Conservation (phyloP, 2,888 invertebrate species). For the Matsumyia berberina region DNA sequence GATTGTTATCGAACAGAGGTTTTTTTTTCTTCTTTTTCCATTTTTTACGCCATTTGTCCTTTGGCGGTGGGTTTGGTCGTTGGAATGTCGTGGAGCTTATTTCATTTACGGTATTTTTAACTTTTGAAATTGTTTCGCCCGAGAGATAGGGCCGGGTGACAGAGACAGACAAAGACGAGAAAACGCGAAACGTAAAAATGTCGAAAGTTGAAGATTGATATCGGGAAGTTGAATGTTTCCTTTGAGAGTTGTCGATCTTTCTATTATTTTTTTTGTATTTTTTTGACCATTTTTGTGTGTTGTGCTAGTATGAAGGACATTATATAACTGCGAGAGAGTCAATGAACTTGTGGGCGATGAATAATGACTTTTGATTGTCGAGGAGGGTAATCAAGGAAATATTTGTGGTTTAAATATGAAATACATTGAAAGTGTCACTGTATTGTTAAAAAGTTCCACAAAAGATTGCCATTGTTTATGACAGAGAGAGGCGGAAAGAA, state of each 20-base stretch:
- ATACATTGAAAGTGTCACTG: slow-evolving; percentile 51
- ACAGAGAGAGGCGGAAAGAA: no score
- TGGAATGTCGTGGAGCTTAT: slow-evolving; percentile 20
- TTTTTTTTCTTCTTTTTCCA: neutral
- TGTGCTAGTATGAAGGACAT: neutral
- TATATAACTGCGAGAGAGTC: slow-evolving; percentile 36
- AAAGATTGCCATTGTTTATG: slow-evolving; percentile 22
- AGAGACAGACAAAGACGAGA: neutral
- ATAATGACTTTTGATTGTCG: slow-evolving; percentile 30
- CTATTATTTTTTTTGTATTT: neutral
- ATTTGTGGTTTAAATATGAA: slow-evolving; percentile 50
- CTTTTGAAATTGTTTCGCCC: slow-evolving; percentile 57
- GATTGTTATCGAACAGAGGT: slow-evolving; percentile 55
- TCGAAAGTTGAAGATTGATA: slow-evolving; percentile 70
- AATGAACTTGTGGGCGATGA: slow-evolving; percentile 52
- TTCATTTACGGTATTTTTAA: slow-evolving; percentile 59
- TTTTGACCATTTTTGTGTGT: neutral
- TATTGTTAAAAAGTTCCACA: slow-evolving; percentile 37
- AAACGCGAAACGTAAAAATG: slow-evolving; percentile 23
- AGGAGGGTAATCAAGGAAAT: slow-evolving; percentile 47
- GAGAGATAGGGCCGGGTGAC: neutral
- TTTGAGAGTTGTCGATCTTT: slow-evolving; percentile 39
- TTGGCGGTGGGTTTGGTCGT: neutral
- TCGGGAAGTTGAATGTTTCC: slow-evolving; percentile 41
- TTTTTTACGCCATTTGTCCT: neutral